These are phyloP conservation scores for Pseudoatta argentina DNA, from an alignment of 1,140 invertebrate genomes.

Conservation along the genomic window DNA sequence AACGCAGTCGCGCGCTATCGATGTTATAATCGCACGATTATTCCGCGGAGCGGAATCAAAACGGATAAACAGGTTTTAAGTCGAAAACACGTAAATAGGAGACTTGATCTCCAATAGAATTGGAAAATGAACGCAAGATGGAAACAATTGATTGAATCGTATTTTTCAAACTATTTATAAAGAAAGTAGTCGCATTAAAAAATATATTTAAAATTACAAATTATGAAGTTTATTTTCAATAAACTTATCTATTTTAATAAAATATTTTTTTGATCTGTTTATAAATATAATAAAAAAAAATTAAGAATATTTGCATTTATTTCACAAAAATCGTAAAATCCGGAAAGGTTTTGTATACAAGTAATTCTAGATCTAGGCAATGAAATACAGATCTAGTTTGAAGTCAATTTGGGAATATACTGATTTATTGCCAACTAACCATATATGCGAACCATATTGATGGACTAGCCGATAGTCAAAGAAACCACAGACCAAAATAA, in stretches of 20 bases:
- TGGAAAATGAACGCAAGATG: background rate
- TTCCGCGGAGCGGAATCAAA: conserved; percentile 17
- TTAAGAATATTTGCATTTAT: background rate
- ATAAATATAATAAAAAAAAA: background rate
- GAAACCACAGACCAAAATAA: conserved; percentile 18
- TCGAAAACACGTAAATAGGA: background rate
- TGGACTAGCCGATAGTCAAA: background rate
- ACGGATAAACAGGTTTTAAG: conserved; percentile 25
- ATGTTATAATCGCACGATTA: conserved; percentile 27
- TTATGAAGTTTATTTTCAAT: background rate
- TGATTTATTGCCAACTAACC: conserved; percentile 39
- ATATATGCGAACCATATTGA: conserved; percentile 11
- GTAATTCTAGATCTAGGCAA: background rate
- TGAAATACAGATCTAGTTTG: background rate
- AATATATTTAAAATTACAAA: background rate
- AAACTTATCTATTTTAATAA: background rate
- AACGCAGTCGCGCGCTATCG: conserved; percentile 41
- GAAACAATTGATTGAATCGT: background rate
- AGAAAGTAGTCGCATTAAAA: background rate
- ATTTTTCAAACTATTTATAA: background rate
- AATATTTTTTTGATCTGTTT: background rate
- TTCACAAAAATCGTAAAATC: background rate
- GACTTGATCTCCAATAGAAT: background rate
- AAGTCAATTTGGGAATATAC: conserved; percentile 4
- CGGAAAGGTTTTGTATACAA: background rate